Evolutionary conservation across 2,113 vertebrate genomes (phyloP).

Genomic region (Nannobrachium achirus): DNA sequence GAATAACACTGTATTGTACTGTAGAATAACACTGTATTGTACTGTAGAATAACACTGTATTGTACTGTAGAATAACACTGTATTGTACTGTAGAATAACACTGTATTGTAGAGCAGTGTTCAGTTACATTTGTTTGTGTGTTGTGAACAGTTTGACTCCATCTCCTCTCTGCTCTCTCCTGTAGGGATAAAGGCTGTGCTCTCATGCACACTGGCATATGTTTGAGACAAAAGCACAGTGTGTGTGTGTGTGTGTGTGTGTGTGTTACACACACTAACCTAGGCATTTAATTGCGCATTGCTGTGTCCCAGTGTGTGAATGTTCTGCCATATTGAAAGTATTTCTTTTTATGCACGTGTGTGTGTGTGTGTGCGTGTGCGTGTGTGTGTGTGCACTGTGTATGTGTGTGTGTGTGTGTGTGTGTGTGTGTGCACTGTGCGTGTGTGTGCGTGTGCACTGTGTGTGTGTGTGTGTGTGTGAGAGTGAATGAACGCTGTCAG

Average conservation of each 20-base stretch:
- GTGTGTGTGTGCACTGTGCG: too few species aligned
- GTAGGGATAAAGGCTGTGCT: slow-evolving; percentile 64
- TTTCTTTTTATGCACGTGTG: slow-evolving; percentile 33
- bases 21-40: too few species aligned
- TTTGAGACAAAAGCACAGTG: slow-evolving; percentile 67
- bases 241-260: slow-evolving; percentile 65
- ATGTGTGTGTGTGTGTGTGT: too few species aligned
- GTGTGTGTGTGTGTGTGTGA: too few species aligned
- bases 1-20: too few species aligned
- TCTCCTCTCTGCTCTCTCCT: slow-evolving; percentile 42
- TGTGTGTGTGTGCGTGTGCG: background rate
- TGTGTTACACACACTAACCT: slow-evolving; percentile 63
- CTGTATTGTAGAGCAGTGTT: too few species aligned
- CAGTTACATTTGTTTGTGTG: background rate
- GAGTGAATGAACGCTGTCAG: slow-evolving; percentile 74
- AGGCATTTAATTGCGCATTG: slow-evolving; percentile 73
- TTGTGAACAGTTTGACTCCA: background rate
- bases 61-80: too few species aligned
- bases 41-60: too few species aligned
- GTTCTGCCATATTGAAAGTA: slow-evolving; percentile 48
- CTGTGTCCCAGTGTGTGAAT: slow-evolving; percentile 68
- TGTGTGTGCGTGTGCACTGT: slow-evolving; percentile 3
- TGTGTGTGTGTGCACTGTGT: slow-evolving; percentile 24
- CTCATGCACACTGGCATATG: slow-evolving; percentile 67
- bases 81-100: too few species aligned